Evolutionary conservation across 2,113 vertebrate species (phyloP).

Genomic region (Caretta caretta): DNA sequence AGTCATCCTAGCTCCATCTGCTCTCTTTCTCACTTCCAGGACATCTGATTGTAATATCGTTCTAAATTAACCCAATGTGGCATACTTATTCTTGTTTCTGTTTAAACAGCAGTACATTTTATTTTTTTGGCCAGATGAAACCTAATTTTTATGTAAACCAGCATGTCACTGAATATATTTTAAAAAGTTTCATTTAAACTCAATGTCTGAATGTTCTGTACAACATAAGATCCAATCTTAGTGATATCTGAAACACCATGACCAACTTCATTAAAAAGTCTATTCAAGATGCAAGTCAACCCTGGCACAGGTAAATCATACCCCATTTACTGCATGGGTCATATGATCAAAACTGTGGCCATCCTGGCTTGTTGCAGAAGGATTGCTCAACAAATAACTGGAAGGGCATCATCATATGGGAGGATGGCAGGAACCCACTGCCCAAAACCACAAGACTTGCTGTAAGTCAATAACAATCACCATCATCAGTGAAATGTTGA

Average conservation of each 20-base stretch:
- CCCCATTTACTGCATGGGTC: slow-evolving; percentile 4
- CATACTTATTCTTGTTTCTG: slow-evolving; percentile 62
- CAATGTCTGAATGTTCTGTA: not conserved
- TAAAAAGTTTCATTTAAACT: slow-evolving; percentile 29
- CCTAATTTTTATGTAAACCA: slow-evolving; percentile 34
- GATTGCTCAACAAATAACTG: slow-evolving; percentile 41
- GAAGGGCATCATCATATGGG: slow-evolving; percentile 9
- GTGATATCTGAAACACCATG: not conserved
- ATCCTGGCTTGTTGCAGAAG: slow-evolving; percentile 25
- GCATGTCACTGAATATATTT: not conserved
- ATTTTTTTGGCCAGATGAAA: slow-evolving; percentile 44
- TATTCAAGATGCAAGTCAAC: slow-evolving; percentile 21
- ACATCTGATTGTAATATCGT: slow-evolving; percentile 75
- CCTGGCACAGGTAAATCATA: slow-evolving; percentile 9
- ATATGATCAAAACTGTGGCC: slow-evolving; percentile 15
- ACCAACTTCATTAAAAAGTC: not conserved
- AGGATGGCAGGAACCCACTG: slow-evolving; percentile 29
- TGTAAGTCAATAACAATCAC: slow-evolving; percentile 41
- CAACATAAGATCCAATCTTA: not conserved
- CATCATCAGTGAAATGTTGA: slow-evolving; percentile 1
- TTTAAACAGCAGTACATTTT: slow-evolving; percentile 60
- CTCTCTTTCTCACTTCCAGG: slow-evolving; percentile 53
- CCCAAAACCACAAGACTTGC: slow-evolving; percentile 11
- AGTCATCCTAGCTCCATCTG: slow-evolving; percentile 70
- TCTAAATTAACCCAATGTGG: slow-evolving; percentile 71